Percentiles rank a stretch among this genome's conserved stretches.
phyloP scores from a whole-genome alignment of 2,888 invertebrate genomes.

The Timema podura region DNA sequence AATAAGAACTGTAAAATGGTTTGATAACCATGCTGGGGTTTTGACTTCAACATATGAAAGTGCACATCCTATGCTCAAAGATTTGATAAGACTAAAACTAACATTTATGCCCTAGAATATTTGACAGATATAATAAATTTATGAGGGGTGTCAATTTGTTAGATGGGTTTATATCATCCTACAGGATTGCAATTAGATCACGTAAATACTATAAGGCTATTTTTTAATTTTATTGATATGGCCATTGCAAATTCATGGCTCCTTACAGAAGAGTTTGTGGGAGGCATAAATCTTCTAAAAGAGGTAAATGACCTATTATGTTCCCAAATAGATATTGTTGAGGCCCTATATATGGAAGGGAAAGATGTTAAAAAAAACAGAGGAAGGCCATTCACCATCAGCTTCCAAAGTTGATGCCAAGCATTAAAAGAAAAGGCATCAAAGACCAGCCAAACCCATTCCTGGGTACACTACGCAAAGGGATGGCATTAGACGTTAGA shows the following conservation, averaged over 20 bases:
- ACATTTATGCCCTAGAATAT: background rate
- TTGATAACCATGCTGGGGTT: background rate
- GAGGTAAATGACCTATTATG: background rate
- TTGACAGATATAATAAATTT: conserved; percentile 12
- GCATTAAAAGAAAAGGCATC: background rate
- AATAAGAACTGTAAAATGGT: conserved; percentile 14
- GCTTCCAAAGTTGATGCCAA: background rate
- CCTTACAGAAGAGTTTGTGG: conserved; percentile 10
- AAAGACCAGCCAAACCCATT: conserved; percentile 14
- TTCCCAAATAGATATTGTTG: background rate
- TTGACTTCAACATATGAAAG: conserved; percentile 7
- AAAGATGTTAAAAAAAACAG: background rate
- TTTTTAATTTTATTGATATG: conserved; percentile 22
- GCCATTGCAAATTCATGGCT: conserved; percentile 23
- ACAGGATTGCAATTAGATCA: conserved; percentile 19
- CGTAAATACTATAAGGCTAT: conserved; percentile 20
- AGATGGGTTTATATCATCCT: conserved; percentile 22
- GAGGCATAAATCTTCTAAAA: background rate
- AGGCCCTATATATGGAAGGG: background rate
- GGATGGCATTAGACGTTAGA: too few relatives aligned
- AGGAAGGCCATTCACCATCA: background rate
- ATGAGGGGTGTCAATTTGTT: conserved; percentile 18
- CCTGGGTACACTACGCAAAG: background rate
- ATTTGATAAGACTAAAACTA: background rate
- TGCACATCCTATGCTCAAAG: background rate